Base-by-base conservation (phyloP, 2,888 invertebrate species). In the Macrophya alboannulata region DNA sequence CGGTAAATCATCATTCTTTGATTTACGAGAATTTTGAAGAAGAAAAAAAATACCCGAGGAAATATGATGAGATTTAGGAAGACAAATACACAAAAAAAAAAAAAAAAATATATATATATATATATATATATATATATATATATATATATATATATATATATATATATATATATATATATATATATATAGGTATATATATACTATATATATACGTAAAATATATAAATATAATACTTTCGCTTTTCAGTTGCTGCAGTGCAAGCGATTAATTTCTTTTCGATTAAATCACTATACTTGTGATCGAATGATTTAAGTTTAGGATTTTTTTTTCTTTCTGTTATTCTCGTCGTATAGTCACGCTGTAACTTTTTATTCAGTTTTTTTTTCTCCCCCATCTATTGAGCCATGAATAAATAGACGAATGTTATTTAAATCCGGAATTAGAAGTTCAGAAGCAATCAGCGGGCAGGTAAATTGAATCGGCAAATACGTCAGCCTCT, bases 391-490 rank as follows among this genome's bases (percentile, higher is more conserved):
- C 17, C 25, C 37, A 68, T 68, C 12, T 15, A 68, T 15, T 17
- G 31, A 68, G 10, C 6, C 68, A 68, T 68, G 68, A 68, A 68
- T 37, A 68, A 25, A 68, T 31, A 12, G 37, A 37, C 74, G 25
- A 25, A 74, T 74, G 25, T 25, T 43, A 74, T 45, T 45, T 43
- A 45, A 25, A 45, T 74, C 25, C 45, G 6, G 45, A 31, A 74
- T 74, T 45, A n/a, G 43, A 45, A 12, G 74, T 45, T 74, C 15
- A 45, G 45, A 74, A 74, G 74, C 45, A 45, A 74, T 74, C 74
- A 74, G 74, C 45, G 12, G 45, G 10, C 74, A 43, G 31, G 17
- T 51, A 55, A 77, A 55, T 77, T 77, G 51, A 55, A 77, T 31
- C n/a, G 8, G 31, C 31, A 21, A 77, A 25, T 40, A 55, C 77